Base-by-base conservation (phyloP, 2,113 vertebrate species). In the Motacilla alba region DNA sequence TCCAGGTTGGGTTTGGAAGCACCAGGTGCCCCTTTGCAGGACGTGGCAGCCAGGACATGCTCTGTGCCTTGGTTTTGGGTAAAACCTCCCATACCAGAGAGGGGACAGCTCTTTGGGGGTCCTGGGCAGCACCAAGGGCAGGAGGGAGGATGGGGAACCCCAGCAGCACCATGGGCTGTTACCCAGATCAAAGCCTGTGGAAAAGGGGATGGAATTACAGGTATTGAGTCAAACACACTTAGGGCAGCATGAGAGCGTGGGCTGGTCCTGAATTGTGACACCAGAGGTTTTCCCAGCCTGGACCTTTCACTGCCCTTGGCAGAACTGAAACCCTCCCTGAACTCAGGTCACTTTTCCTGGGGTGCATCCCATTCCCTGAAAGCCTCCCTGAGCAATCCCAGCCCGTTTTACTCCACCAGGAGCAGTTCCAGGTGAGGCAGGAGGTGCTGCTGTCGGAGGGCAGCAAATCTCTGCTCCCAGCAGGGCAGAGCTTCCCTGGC, bases 201-300 rank as follows among this genome's bases (percentile, higher is more conserved):
- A 26, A 74, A 87, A 46, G 0, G 27, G 21, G 9, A 5, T 46
- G 52, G 43, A 43, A 12, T 28, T 3, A 9, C 18, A 46, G 26
- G 27, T 33, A 11, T 2, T 14, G 11, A 43, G 7, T 5, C 24
- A 27, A 49, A 63, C 1, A 3, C 1, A 22, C 35, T 23, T 7
- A 10, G 7, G 41, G 30, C 43, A 59, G 7, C 3, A 1, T 10
- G 6, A 17, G 53, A 37, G 37, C 44, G 3, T 0, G 15, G 58
- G 68, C 49, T 69, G 77, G 37, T 27, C 37, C 46, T 3, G 49
- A 28, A 4, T 2, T 0, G 1, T 37, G 39, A 23, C 41, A 18
- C 18, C 0, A 0, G 33, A 56, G 15, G 7, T 19, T 41, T 39
- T 77, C 23, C 59, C 1, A 2, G 2, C 13, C 4, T 2, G 83